phyloP scores from a whole-genome alignment of 2,797 vertebrate species.

The Diceros bicornis region DNA sequence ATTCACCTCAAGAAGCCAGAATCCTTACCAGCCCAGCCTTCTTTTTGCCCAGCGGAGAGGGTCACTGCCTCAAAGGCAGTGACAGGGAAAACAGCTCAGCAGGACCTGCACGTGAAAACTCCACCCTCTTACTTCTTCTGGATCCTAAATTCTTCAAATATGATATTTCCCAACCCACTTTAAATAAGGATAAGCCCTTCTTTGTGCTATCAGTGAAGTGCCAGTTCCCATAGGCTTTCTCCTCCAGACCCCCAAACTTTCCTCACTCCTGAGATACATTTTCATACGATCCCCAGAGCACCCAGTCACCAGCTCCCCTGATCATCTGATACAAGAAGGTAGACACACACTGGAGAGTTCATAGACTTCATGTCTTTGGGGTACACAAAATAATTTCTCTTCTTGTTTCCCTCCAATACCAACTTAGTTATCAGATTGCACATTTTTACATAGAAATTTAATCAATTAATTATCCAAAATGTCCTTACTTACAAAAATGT shows the following conservation, averaged over 20 bases:
- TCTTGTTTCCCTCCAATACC: background rate
- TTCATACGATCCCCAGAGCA: background rate
- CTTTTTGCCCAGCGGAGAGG: background rate
- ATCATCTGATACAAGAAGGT: background rate
- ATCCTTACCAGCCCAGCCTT: background rate
- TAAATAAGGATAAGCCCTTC: background rate
- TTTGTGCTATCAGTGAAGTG: background rate
- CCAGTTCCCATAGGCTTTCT: background rate
- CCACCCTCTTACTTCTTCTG: background rate
- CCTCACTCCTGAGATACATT: background rate
- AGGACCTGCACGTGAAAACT: background rate
- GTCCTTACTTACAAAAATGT: background rate
- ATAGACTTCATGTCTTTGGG: background rate
- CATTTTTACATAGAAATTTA: conserved; percentile 63
- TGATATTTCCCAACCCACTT: background rate
- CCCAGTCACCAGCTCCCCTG: background rate
- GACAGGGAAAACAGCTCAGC: background rate
- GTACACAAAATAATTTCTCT: conserved; percentile 4
- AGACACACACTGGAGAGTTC: background rate
- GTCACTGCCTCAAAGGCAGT: background rate
- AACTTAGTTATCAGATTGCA: conserved; percentile 5
- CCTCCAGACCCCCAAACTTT: background rate
- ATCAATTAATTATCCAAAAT: conserved; percentile 64
- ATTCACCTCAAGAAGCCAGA: background rate
- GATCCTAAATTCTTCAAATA: background rate